Evolutionary conservation across 2,888 invertebrate species (phyloP).

Genomic region (Chrysomela aeneicollis): DNA sequence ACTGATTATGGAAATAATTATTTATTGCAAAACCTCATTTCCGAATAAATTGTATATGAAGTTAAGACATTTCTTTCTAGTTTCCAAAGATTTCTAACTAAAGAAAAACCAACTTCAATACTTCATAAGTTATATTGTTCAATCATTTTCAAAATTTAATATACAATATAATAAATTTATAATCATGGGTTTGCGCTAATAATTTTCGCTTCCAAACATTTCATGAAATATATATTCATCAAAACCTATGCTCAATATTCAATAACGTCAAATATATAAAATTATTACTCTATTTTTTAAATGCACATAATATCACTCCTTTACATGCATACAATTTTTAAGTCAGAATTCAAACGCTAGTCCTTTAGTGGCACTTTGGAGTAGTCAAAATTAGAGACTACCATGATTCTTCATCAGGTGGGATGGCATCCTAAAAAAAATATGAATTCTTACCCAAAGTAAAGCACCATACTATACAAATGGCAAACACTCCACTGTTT

Average conservation of each 20-base stretch:
- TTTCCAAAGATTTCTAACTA: too few relatives aligned
- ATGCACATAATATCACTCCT: constrained; percentile 20
- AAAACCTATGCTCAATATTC: neutral
- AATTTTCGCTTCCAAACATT: neutral
- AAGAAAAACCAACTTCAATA: neutral
- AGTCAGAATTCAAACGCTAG: constrained; percentile 20
- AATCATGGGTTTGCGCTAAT: neutral
- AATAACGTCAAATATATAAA: constrained; percentile 26
- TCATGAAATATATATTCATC: too few relatives aligned
- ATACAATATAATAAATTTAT: neutral
- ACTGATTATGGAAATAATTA: too few relatives aligned
- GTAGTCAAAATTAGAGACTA: constrained; percentile 41
- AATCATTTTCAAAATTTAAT: neutral
- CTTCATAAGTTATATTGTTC: neutral
- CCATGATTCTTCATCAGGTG: constrained; percentile 47
- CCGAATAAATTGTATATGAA: too few relatives aligned
- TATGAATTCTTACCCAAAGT: too few relatives aligned
- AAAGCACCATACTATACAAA: too few relatives aligned
- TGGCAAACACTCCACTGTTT: too few relatives aligned
- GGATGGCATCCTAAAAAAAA: constrained; percentile 41
- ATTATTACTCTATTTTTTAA: constrained; percentile 24
- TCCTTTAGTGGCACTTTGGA: constrained; percentile 38
- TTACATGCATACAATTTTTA: constrained; percentile 14
- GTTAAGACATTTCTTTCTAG: too few relatives aligned
- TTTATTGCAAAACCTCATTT: too few relatives aligned